phyloP scores from a whole-genome alignment of 2,113 vertebrate genomes.

The Callithrix jacchus region DNA sequence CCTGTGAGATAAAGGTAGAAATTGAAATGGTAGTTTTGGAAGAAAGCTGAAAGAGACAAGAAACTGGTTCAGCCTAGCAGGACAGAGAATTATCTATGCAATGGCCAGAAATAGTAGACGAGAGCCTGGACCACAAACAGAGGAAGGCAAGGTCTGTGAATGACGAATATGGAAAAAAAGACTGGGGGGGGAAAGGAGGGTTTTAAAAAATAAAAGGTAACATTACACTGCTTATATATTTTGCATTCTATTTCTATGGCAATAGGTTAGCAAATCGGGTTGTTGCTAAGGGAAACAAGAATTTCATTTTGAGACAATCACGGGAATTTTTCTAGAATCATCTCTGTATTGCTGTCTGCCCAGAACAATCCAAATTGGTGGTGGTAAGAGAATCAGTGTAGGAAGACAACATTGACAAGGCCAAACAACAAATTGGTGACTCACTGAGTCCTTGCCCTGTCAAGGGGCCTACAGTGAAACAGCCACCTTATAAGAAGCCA shows the following conservation, averaged over 20 bases:
- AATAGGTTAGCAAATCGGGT: slow-evolving; percentile 53
- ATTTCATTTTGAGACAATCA: slow-evolving; percentile 16
- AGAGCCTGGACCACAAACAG: not conserved
- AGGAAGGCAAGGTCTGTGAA: not conserved
- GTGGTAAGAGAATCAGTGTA: not conserved
- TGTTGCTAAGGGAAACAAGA: slow-evolving; percentile 66
- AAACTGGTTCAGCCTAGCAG: not conserved
- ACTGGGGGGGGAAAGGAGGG: not conserved
- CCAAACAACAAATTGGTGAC: not conserved
- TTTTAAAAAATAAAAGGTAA: not conserved
- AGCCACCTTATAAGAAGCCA: not conserved
- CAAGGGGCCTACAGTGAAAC: not conserved
- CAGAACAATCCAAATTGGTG: slow-evolving; percentile 11
- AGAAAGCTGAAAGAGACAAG: not conserved
- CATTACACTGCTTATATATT: not conserved
- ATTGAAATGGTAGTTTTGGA: not conserved
- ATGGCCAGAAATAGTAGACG: not conserved
- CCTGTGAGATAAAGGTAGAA: not conserved
- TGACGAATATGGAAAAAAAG: not conserved
- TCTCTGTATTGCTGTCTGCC: slow-evolving; percentile 8
- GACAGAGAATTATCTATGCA: not conserved
- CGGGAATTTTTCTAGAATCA: slow-evolving; percentile 44
- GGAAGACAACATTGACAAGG: slow-evolving; percentile 7
- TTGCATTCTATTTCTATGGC: slow-evolving; percentile 67
- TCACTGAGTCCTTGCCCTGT: not conserved